Conservation (phyloP, 2,888 invertebrate genomes). For the Megalurothrips usitatus region DNA sequence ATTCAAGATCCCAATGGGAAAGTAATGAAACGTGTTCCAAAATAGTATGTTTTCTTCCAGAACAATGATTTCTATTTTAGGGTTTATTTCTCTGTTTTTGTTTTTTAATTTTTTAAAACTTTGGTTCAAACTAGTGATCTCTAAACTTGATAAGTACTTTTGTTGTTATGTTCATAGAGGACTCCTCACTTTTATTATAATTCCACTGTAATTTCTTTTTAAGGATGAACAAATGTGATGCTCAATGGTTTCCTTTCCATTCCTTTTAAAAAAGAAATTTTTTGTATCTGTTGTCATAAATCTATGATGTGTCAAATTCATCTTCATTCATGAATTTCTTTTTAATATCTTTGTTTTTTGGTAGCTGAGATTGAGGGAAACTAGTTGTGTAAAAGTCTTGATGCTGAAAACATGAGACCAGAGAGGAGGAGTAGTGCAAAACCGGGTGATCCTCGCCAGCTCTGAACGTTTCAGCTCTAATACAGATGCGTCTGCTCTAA, state of each 20-base stretch:
- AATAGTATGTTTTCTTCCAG: neutral
- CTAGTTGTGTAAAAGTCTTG: neutral
- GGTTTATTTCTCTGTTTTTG: neutral
- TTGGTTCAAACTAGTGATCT: neutral
- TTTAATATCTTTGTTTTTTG: neutral
- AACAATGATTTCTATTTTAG: neutral
- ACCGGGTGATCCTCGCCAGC: too few relatives aligned
- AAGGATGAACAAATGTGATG: too few relatives aligned
- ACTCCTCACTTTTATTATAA: too few relatives aligned
- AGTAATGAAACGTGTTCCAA: neutral
- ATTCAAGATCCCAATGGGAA: conserved; percentile 55
- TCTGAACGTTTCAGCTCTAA: too few relatives aligned
- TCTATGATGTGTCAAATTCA: neutral
- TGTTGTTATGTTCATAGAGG: too few relatives aligned
- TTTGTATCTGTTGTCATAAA: neutral
- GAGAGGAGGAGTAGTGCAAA: neutral
- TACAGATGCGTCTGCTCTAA: too few relatives aligned
- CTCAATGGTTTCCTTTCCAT: neutral
- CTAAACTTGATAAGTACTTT: neutral
- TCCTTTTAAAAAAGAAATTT: neutral
- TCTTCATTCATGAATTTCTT: neutral
- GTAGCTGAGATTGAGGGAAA: neutral
- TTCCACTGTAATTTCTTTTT: too few relatives aligned
- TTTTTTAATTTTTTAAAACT: neutral
- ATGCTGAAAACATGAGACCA: too few relatives aligned